These are phyloP conservation scores for Girardinichthys multiradiatus DNA, from an alignment of 2,113 vertebrate species.

Conservation along the genomic window DNA sequence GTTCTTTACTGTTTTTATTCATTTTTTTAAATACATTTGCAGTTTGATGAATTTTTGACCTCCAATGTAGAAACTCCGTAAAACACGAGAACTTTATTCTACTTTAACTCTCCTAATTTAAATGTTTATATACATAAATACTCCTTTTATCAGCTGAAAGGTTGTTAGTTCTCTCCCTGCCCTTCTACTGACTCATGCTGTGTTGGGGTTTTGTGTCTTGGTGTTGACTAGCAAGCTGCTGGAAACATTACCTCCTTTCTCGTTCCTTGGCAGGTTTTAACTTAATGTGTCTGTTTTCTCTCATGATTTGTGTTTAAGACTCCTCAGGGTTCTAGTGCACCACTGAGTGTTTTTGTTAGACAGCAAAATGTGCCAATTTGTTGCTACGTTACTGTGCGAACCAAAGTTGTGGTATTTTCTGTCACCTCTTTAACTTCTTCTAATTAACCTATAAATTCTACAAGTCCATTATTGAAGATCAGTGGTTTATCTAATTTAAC, in stretches of 20 bases:
- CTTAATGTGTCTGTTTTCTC: constrained; percentile 56
- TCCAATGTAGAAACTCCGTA: constrained; percentile 1
- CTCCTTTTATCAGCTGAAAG: not conserved
- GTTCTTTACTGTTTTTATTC: too few relatives aligned
- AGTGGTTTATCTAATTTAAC: not conserved
- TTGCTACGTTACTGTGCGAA: constrained; percentile 44
- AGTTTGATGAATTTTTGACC: not conserved
- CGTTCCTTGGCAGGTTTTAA: constrained; percentile 25
- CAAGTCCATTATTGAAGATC: not conserved
- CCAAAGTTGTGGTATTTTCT: constrained; percentile 7
- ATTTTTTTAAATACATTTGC: not conserved
- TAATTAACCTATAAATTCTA: constrained; percentile 4
- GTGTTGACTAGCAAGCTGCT: constrained; percentile 38
- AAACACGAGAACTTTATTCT: constrained; percentile 1
- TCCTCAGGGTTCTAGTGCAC: constrained; percentile 29
- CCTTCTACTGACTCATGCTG: not conserved
- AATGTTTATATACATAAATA: not conserved
- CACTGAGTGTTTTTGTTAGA: constrained; percentile 47
- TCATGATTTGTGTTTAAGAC: constrained; percentile 50
- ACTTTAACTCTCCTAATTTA: not conserved
- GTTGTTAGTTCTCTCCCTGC: not conserved
- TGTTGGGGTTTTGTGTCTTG: not conserved
- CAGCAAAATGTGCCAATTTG: constrained; percentile 47
- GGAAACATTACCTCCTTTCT: constrained; percentile 51
- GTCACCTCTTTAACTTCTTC: constrained; percentile 7